Evolutionary conservation across 2,113 vertebrate species (phyloP), one percentile per base, ranked within the genome.

Genomic region (Acanthochromis polyacanthus): DNA sequence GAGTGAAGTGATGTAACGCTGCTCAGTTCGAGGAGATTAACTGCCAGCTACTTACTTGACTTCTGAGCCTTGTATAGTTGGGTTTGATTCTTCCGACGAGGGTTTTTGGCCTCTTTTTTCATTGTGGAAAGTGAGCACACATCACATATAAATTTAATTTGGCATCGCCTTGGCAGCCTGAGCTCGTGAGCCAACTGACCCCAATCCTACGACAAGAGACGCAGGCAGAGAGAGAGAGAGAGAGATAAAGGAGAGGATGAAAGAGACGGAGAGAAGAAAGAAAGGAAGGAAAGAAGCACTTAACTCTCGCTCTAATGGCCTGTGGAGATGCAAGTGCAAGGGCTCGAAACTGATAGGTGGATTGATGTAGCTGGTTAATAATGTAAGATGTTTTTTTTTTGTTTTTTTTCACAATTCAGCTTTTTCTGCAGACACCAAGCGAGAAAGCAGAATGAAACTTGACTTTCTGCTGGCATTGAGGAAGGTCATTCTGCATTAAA

Each of bases 201-300:
- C 84, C 88, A 93, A 91, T 92, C 84, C 85, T 78, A 65, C 81
- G 83, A 88, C 82, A 78, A 85, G 89, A 87, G 84, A 89, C 36
- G 58, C 32, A 62, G 85, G 23, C 28, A 53, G 58, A 28, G 62
- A 59, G 73, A 76, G 70, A 6, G 57, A 80, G 43, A n/a, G 23
- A 59, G 62, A 72, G 75, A 76, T 43, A 71, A 63, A 60, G 61
- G 30, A 81, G 46, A 66, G 75, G 61, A 66, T 68, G 58, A 75
- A 53, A 75, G 83, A 78, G 55, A 70, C 66, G 28, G 46, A 51
- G 68, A 69, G 48, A 25, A 61, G 59, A 45, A 25, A 61, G 59
- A 45, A 81, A 65, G 61, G 65, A 89, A 84, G 82, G 75, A 89
- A 81, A 83, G 84, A 76, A 79, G 91, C 87, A 90, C 90, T 93